Evolutionary conservation across 2,888 invertebrate species (phyloP).

Genomic region (Nephrocerus scutellatus): DNA sequence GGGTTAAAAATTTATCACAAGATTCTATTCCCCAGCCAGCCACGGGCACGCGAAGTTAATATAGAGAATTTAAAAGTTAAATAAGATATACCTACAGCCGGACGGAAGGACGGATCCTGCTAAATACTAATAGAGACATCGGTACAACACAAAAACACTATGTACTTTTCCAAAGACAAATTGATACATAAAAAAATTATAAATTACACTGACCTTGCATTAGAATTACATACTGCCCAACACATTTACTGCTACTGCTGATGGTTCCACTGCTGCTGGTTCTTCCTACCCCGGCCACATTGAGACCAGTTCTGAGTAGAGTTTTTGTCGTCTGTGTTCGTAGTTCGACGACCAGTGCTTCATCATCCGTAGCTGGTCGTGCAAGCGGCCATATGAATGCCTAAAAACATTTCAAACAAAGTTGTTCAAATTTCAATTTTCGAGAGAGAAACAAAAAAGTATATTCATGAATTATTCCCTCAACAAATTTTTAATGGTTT

Average conservation of each 20-base stretch:
- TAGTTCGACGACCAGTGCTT: conserved; percentile 54
- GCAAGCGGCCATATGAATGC: conserved; percentile 65
- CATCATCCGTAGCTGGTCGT: conserved; percentile 56
- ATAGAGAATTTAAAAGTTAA: too few relatives aligned
- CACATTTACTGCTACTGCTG: conserved; percentile 37
- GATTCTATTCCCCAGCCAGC: too few relatives aligned
- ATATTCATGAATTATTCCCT: background rate
- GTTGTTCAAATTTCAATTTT: background rate
- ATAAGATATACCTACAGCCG: too few relatives aligned
- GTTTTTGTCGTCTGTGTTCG: conserved; percentile 40
- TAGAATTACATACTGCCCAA: conserved; percentile 38
- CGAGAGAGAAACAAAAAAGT: background rate
- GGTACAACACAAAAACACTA: conserved; percentile 8
- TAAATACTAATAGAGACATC: too few relatives aligned
- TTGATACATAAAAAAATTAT: conserved; percentile 10
- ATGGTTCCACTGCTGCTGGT: conserved; percentile 33
- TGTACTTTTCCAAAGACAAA: background rate
- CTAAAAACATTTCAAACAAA: conserved; percentile 42
- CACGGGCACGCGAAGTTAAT: too few relatives aligned
- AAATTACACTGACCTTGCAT: conserved; percentile 37
- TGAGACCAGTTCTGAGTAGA: conserved; percentile 31
- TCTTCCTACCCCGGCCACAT: conserved; percentile 26
- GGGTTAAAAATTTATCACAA: too few relatives aligned
- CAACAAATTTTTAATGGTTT: too few relatives aligned
- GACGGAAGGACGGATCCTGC: too few relatives aligned